Evolutionary conservation across 1,140 invertebrate genomes (phyloP).

Genomic region (Globodera ellingtonae): DNA sequence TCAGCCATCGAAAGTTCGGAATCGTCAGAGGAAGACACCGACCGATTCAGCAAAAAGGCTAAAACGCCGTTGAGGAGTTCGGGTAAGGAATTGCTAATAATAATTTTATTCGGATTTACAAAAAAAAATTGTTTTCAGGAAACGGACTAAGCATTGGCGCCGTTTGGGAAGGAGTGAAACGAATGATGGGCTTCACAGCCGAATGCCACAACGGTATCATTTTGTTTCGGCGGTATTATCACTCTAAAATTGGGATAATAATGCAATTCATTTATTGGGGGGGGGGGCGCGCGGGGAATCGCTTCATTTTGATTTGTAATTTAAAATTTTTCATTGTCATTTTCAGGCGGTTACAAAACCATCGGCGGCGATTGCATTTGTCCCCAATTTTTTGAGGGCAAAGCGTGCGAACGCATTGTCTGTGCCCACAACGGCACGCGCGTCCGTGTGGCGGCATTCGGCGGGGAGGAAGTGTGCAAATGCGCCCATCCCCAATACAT

Average conservation of each 20-base stretch:
- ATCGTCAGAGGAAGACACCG: not conserved
- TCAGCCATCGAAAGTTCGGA: not conserved
- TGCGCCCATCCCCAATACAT: slow-evolving; percentile 54
- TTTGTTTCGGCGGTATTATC: slow-evolving; percentile 25
- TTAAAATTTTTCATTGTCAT: not conserved
- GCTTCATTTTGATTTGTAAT: not conserved
- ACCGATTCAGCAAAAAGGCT: too few relatives aligned
- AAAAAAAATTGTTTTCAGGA: too few relatives aligned
- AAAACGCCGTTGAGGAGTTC: not conserved
- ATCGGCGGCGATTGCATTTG: slow-evolving; percentile 49
- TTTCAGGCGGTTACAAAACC: slow-evolving; percentile 30
- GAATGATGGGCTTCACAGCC: slow-evolving; percentile 50
- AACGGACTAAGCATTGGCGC: not conserved
- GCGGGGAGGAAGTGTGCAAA: slow-evolving; percentile 41
- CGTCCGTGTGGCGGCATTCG: slow-evolving; percentile 23
- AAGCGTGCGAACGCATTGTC: slow-evolving; percentile 44
- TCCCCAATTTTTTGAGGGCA: slow-evolving; percentile 47
- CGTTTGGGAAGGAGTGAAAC: slow-evolving; percentile 57
- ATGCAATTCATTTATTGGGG: not conserved
- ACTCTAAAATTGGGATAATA: not conserved
- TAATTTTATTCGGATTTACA: too few relatives aligned
- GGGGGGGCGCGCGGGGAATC: too few relatives aligned
- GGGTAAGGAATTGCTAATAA: too few relatives aligned
- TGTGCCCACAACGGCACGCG: slow-evolving; percentile 49
- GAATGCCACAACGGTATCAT: slow-evolving; percentile 43